Evolutionary conservation across 2,113 vertebrate species (phyloP), one percentile per base, ranked within the genome.

Genomic region (Caranx melampygus): DNA sequence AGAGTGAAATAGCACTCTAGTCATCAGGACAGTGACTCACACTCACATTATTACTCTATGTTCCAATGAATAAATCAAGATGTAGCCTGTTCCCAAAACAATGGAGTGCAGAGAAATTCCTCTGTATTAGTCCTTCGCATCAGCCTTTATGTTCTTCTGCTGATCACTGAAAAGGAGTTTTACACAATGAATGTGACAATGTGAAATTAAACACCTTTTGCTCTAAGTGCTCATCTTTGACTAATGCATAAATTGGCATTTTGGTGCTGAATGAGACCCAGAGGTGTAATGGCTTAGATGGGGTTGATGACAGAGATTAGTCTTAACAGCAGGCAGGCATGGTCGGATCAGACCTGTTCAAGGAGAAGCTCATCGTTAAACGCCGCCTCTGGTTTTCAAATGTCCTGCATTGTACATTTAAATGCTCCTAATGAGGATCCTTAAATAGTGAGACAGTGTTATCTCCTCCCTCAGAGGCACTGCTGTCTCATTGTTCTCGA

Each of bases 341-440:
- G 63, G 72, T 55, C 6, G 20, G 63, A 83, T 64, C 74, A 70
- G 40, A 37, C 52, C 61, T 65, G 82, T 82, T 90, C 84, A 87
- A 85, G 86, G 79, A 89, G 87, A 86, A 83, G 78, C 77, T 74
- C 69, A 52, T 74, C 54, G 55, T 81, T 83, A 88, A 87, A 89
- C 20, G 76, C 33, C 12, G 67, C 77, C 61, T 72, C 62, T 34
- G 59, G 61, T 72, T 85, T 81, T 51, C 60, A 67, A 71, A 72
- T 69, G 66, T 85, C 71, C 82, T 72, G 80, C 69, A 49, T 70
- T 75, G 63, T 76, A 79, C 79, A 84, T 89, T 82, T 81, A 84
- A 87, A 86, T 21, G 64, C 72, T 67, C 71, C 79, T 82, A 88
- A 88, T 90, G 84, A 80, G 74, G 68, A 75, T 75, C 72, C 57